Percentiles rank a stretch among this genome's conserved stretches.
phyloP scores from a whole-genome alignment of 2,797 vertebrate species.

The Mus caroli region DNA sequence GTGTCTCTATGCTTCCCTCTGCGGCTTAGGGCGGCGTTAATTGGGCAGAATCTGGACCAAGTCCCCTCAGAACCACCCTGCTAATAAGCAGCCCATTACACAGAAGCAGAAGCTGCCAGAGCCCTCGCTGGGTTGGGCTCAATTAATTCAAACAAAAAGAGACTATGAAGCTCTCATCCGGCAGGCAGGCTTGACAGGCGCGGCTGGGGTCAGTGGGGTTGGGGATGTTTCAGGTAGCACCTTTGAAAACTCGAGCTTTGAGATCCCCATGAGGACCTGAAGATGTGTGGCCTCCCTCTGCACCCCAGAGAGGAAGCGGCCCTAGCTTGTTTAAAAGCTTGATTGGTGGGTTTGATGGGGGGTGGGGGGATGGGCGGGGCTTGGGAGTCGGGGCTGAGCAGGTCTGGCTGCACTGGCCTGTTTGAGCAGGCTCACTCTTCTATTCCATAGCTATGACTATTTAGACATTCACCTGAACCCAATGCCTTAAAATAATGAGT shows the following conservation, averaged over 20 bases:
- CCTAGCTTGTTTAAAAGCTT: neutral
- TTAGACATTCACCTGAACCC: neutral
- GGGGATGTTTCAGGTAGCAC: neutral
- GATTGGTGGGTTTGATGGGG: neutral
- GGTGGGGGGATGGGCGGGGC: too few relatives aligned
- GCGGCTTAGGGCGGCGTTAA: neutral
- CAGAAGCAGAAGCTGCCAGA: neutral
- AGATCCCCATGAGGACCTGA: neutral
- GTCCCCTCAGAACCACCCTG: neutral
- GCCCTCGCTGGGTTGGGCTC: slow-evolving; percentile 1
- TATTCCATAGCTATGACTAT: neutral
- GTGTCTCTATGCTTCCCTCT: neutral
- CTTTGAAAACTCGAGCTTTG: neutral
- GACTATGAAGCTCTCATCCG: neutral
- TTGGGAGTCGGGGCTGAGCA: neutral
- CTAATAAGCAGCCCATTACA: slow-evolving; percentile 50
- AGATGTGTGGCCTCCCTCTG: neutral
- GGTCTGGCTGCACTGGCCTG: neutral
- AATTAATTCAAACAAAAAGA: slow-evolving; percentile 29
- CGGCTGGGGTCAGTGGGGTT: neutral
- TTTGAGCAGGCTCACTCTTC: neutral
- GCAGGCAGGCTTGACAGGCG: neutral
- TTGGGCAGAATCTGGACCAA: neutral
- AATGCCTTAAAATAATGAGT: neutral
- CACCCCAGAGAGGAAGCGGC: neutral